Evolutionary conservation across 2,797 vertebrate species (phyloP).

Genomic region (Poeciliopsis presidionis): DNA sequence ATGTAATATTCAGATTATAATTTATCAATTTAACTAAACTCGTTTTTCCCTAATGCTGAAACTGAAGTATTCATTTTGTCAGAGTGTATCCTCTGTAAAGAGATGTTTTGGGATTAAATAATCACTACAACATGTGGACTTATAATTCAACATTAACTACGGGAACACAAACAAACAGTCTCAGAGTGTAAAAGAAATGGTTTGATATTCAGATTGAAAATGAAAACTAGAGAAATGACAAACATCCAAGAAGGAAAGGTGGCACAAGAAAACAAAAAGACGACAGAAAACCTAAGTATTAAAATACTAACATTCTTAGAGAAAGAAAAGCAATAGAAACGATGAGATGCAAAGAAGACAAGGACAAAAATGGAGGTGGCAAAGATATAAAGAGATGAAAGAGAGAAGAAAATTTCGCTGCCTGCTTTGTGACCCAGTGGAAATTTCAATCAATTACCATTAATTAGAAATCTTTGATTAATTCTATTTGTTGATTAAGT

Average conservation of each 20-base stretch:
- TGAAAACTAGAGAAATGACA: background rate
- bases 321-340: slow-evolving; percentile 28
- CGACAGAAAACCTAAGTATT: background rate
- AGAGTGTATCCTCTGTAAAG: background rate
- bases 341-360: slow-evolving; percentile 42
- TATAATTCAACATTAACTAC: background rate
- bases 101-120: background rate
- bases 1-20: background rate
- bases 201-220: background rate
- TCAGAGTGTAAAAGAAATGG: background rate
- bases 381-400: background rate
- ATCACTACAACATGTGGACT: background rate
- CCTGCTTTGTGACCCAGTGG: slow-evolving; percentile 77
- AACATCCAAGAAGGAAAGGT: background rate
- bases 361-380: slow-evolving; percentile 1
- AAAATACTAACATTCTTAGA: background rate
- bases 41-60: background rate
- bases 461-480: slow-evolving; percentile 87
- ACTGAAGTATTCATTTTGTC: background rate
- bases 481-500: slow-evolving; percentile 89
- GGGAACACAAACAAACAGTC: background rate
- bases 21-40: background rate
- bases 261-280: background rate
- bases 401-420: slow-evolving; percentile 31
- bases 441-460: slow-evolving; percentile 87